Evolutionary conservation across 1,140 invertebrate species (phyloP), one percentile per base, ranked within the genome.

Genomic region (Araneus ventricosus): DNA sequence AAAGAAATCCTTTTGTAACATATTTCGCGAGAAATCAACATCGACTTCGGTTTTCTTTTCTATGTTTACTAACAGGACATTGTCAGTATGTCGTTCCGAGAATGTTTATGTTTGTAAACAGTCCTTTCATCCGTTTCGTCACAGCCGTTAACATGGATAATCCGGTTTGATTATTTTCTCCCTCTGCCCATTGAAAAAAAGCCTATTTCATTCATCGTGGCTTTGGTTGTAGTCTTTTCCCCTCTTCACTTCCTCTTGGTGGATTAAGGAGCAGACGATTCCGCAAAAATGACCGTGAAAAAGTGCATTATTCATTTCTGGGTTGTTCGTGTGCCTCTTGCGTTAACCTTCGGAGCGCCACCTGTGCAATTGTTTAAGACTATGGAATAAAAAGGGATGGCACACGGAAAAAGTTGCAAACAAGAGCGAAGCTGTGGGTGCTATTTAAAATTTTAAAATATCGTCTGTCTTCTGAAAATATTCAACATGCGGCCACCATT

Each of bases 261-360:
- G 30, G 70, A 75, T 75, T 75, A 75, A 75, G 70, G 22, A 34
- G 20, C 80, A 30, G 39, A 82, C 52, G 20, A 82, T 90, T 90
- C 57, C 37, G 7, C 27, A 39, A 82, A 82, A 90, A 6, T 90
- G 89, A 84, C 89, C 89, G 57, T 90, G 89, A 90, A 90, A 82
- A 90, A n/a, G 79, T 5, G 59, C 59, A 39, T 90, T 75, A 17
- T 75, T 75, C 34, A 34, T 75, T 75, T 75, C 70, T 52, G 22
- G 75, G 45, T 37, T 59, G 75, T 82, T 27, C 63, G 4, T 17
- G 20, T 14, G 6, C 5, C 27, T 5, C 24, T 8, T 67, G 3
- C 24, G 2, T 22, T 89, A 79, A 52, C 88, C 88, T 89, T 89
- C 88, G 34, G 30, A 90, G 79, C 89, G 89, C 89, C 89, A 82